Evolutionary conservation across 1,140 invertebrate genomes (phyloP).

Genomic region (Caenorhabditis elegans): WBcel235 BX284605.5:11135501-11136000

Average conservation of each 20-base stretch:
- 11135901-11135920: slow-evolving; percentile 4
- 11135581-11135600: no score
- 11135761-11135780: neutral
- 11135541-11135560: no score
- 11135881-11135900: slow-evolving; percentile 28
- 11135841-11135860: neutral
- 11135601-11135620: neutral
- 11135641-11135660: neutral
- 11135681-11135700: neutral
- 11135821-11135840: neutral
- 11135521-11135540: no score
- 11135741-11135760: neutral
- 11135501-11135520: no score
- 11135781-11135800: neutral
- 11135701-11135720: neutral
- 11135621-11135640: neutral
- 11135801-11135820: neutral
- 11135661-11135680: slow-evolving; percentile 5
- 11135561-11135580: no score
- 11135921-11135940: neutral
- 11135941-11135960: neutral
- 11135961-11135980: no score
- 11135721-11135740: neutral
- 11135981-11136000: neutral
- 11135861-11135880: slow-evolving; percentile 3